These are phyloP conservation scores for Bombylius major DNA, from an alignment of 2,888 invertebrate genomes.

Conservation along the genomic window DNA sequence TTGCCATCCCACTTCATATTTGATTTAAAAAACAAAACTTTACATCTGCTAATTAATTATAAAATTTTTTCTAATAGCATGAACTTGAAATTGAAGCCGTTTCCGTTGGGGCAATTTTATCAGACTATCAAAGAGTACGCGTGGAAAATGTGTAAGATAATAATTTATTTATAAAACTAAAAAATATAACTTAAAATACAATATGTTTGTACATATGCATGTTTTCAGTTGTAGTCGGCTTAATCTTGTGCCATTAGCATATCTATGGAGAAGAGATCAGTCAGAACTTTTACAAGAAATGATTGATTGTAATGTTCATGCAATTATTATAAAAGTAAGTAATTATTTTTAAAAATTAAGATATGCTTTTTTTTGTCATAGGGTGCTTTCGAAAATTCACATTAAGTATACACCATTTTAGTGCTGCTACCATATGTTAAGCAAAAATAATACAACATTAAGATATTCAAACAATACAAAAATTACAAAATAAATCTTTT, in stretches of 20 bases:
- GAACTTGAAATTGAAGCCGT: conserved; percentile 78
- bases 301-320: conserved; percentile 84
- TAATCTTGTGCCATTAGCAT: conserved; percentile 77
- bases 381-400: no score
- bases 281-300: conserved; percentile 89
- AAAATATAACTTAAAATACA: not conserved
- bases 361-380: not conserved
- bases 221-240: conserved; percentile 70
- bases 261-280: conserved; percentile 94
- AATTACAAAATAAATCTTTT: no score
- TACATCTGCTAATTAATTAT: not conserved
- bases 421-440: no score
- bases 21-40: not conserved
- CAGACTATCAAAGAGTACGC: conserved; percentile 94
- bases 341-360: not conserved
- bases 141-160: conserved; percentile 89
- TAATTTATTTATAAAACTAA: not conserved
- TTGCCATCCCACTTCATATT: no score
- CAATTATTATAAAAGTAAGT: conserved; percentile 87
- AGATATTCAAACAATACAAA: no score
- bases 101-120: conserved; percentile 93
- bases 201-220: not conserved
- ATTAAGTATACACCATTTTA: no score
- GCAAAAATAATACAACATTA: not conserved
- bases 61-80: conserved; percentile 26